phyloP scores from a whole-genome alignment of 1,140 invertebrate genomes.

The Bombus sylvicola region DNA sequence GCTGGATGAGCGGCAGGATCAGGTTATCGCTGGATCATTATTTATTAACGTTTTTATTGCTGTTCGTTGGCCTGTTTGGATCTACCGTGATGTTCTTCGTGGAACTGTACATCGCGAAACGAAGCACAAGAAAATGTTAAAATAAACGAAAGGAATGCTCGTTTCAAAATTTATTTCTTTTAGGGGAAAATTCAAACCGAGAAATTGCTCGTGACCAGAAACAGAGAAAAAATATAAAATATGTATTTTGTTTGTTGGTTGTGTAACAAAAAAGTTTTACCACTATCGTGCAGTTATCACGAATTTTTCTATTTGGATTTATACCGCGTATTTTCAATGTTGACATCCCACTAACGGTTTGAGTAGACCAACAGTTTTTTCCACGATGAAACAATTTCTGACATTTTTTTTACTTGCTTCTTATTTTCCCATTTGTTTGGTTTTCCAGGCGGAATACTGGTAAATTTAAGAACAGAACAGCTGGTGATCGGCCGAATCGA shows the following conservation, averaged over 20 bases:
- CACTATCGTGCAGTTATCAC: too few species aligned
- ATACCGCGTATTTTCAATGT: background rate
- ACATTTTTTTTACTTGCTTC: background rate
- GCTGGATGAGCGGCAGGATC: background rate
- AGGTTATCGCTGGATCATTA: conserved; percentile 65
- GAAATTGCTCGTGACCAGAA: background rate
- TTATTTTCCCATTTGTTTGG: background rate
- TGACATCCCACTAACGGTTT: too few species aligned
- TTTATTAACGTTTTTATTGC: conserved; percentile 59
- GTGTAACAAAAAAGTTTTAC: background rate
- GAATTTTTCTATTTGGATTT: background rate
- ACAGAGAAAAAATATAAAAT: background rate
- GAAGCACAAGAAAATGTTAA: background rate
- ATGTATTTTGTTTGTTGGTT: background rate
- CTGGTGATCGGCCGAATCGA: conserved; percentile 10
- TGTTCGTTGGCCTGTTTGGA: conserved; percentile 50
- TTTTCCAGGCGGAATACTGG: too few species aligned
- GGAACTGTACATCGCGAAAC: conserved; percentile 52
- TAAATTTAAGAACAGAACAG: background rate
- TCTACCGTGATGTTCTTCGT: conserved; percentile 52
- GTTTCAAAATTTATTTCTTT: background rate
- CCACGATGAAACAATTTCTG: background rate
- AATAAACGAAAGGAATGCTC: background rate
- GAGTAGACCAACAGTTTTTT: background rate
- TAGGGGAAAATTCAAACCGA: background rate